Evolutionary conservation across 2,888 invertebrate species (phyloP).

Genomic region (Platycnemis pennipes): DNA sequence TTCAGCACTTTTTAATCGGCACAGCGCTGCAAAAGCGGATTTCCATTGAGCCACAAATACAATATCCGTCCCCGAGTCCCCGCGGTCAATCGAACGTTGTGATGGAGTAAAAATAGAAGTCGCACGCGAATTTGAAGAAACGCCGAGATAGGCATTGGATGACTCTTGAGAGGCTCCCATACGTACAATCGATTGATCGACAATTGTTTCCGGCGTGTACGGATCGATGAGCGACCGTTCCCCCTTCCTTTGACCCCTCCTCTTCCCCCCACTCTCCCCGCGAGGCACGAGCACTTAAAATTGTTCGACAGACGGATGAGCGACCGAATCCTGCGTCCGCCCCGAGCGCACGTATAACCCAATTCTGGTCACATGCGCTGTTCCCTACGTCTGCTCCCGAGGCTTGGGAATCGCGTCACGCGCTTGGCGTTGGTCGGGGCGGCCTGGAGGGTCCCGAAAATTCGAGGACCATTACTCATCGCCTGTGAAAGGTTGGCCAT

Average conservation of each 20-base stretch:
- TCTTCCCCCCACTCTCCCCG: neutral
- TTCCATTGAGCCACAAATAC: neutral
- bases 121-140: neutral
- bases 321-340: neutral
- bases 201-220: neutral
- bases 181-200: neutral
- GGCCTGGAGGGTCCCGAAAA: neutral
- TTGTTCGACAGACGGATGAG: neutral
- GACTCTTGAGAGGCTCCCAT: neutral
- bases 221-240: constrained; percentile 21
- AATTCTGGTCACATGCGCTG: neutral
- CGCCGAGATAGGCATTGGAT: neutral
- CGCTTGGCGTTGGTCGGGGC: neutral
- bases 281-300: neutral
- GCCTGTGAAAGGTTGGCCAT: neutral
- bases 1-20: neutral
- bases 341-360: neutral
- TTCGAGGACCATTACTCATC: neutral
- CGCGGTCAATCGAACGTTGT: neutral
- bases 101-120: neutral
- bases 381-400: neutral
- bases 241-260: neutral
- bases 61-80: neutral
- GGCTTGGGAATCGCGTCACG: neutral
- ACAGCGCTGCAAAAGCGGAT: neutral